Base-by-base conservation (phyloP, 53 echinoderm and acorn worm species). In the Zoroaster sp. region DNA sequence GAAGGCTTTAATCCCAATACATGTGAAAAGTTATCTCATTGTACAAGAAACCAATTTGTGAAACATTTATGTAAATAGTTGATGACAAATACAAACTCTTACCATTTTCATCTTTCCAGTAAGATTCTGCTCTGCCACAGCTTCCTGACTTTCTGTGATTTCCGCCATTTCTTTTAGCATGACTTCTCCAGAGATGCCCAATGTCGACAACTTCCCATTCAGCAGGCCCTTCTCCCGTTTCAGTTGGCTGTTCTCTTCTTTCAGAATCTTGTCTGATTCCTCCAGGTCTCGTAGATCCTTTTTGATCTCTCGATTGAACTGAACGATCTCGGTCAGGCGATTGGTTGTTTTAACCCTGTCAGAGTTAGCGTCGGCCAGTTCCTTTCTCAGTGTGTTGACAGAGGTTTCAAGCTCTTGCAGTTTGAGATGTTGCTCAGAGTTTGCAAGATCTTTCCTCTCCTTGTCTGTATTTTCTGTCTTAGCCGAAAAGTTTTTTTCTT, bases 171-270 rank as follows among this genome's bases (percentile, higher is more conserved):
- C 49, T 83, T 82, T 90, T 73, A 92, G 89, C 10, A 89, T 40
- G 66, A 39, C 88, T 47, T 71, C 71, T 46, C 91, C 93, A 74
- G 71, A 87, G 66, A 72, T 81, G 66, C 90, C 87, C 75, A 87
- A 54, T 17, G 89, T 47, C 14, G 81, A 78, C 70, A 93, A 46
- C 59, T 92, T 93, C 77, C 93, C 91, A 46, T 70, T 87, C 65
- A 95, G 76, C 40, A 93, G 35, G 31, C 91, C 93, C 25, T 93
- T 93, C 86, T 95, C 95, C 75, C 82, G 95, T 68, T 87, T 92
- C 82, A 95, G 70, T 71, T 89, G 95, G 70, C 82, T 42, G 40
- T 91, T 93, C 77, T 95, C 93, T 76, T 73, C 73, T 38, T 72
- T 87, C 66, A 93, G 46, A 51, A 92, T 52, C 88, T 92, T 93